phyloP scores from a whole-genome alignment of 2,113 vertebrate genomes.

The Cacatua alba region DNA sequence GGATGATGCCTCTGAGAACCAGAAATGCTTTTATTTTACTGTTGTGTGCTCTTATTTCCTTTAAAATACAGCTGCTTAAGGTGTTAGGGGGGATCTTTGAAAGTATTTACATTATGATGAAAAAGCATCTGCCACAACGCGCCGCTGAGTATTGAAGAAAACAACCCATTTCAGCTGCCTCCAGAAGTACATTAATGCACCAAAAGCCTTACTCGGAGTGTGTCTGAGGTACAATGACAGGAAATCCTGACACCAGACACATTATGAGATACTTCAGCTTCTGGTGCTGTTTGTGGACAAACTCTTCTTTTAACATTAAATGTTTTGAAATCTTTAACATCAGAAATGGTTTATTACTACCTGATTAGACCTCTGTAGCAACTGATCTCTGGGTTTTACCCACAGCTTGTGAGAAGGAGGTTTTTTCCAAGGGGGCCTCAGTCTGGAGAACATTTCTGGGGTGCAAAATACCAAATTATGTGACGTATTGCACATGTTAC shows the following conservation, averaged over 20 bases:
- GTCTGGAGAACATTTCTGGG: background rate
- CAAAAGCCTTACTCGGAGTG: rapidly evolving
- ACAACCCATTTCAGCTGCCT: background rate
- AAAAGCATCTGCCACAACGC: background rate
- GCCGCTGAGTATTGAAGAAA: background rate
- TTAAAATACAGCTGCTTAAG: background rate
- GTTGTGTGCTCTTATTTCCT: background rate
- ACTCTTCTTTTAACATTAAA: background rate
- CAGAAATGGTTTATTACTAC: background rate
- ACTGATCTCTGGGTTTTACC: background rate
- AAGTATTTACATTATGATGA: background rate
- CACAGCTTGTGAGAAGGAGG: background rate
- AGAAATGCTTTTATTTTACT: background rate
- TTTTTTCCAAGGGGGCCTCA: background rate
- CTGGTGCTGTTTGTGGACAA: background rate
- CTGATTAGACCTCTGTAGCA: background rate
- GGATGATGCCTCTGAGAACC: background rate
- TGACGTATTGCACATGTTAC: too few species aligned
- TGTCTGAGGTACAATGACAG: rapidly evolving
- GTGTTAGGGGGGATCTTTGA: background rate
- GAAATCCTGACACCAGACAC: background rate
- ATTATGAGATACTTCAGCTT: background rate
- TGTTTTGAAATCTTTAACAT: background rate
- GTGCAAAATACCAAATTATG: background rate
- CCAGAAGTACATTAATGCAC: background rate